Conservation (phyloP, 2,797 vertebrate species). For the Microctenopoma lineatum region DNA sequence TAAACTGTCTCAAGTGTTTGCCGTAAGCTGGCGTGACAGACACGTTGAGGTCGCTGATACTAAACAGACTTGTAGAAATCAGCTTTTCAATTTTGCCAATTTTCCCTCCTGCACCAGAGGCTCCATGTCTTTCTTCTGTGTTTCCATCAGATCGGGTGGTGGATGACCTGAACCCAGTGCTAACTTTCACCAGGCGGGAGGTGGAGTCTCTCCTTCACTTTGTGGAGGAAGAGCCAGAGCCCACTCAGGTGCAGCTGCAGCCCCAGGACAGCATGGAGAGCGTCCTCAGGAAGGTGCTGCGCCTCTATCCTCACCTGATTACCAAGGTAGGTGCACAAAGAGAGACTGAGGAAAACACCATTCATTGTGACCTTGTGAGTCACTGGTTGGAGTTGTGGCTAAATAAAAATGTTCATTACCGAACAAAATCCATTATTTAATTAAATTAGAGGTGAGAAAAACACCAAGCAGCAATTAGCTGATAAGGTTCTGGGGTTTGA, state of each 20-base stretch:
- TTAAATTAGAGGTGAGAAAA: neutral
- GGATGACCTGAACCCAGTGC: conserved; percentile 95
- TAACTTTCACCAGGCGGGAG: conserved; percentile 94
- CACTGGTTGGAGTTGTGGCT: too few species aligned
- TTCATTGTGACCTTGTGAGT: neutral
- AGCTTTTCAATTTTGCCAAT: neutral
- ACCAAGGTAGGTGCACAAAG: conserved; percentile 87
- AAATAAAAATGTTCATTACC: neutral
- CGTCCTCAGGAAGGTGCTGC: conserved; percentile 88
- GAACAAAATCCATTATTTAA: neutral
- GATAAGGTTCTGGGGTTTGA: neutral
- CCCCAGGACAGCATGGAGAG: conserved; percentile 83
- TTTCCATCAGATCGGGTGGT: conserved; percentile 90
- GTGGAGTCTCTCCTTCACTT: conserved; percentile 98
- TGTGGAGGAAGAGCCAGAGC: conserved; percentile 92
- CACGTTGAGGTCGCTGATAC: conserved; percentile 2
- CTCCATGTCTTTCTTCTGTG: conserved; percentile 28
- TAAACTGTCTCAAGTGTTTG: conserved; percentile 46
- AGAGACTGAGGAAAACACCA: too few species aligned
- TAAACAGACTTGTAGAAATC: conserved; percentile 1
- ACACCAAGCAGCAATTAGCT: neutral
- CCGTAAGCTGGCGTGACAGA: conserved; percentile 17
- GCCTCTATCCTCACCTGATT: conserved; percentile 90
- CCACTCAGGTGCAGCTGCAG: conserved; percentile 80
- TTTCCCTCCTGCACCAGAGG: conserved; percentile 17